Percentiles rank a stretch among this genome's conserved stretches.
Conservation (phyloP, 2,113 vertebrate genomes). For the Hystrix brachyura region DNA sequence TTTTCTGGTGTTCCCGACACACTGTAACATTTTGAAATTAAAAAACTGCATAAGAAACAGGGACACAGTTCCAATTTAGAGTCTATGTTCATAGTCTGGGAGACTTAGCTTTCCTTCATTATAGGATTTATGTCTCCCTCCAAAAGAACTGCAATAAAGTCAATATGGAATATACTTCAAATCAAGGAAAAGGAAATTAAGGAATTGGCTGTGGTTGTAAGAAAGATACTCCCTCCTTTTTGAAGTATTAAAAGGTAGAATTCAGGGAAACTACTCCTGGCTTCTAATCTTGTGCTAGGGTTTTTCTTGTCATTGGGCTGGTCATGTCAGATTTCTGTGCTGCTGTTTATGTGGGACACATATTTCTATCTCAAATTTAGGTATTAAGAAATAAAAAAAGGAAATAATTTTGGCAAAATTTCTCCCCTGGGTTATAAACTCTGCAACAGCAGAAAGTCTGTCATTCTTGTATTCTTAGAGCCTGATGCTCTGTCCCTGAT, state of each 20-base stretch:
- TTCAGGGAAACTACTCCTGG: not conserved
- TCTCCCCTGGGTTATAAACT: not conserved
- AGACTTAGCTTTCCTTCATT: slow-evolving; percentile 41
- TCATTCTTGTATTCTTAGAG: not conserved
- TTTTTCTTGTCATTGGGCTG: not conserved
- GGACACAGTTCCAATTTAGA: not conserved
- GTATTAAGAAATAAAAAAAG: not conserved
- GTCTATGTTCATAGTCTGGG: slow-evolving; percentile 41
- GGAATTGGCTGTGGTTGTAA: slow-evolving; percentile 43
- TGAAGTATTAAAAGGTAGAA: not conserved
- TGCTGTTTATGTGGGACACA: slow-evolving; percentile 4
- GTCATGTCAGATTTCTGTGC: not conserved
- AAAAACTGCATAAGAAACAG: slow-evolving; percentile 50
- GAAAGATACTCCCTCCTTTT: not conserved
- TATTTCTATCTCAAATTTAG: not conserved
- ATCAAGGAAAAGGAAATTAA: not conserved
- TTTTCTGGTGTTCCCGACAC: slow-evolving; percentile 44
- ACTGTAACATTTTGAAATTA: slow-evolving; percentile 52
- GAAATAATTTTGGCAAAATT: not conserved
- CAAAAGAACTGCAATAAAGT: slow-evolving; percentile 22
- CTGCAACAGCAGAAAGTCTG: not conserved
- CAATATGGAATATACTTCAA: slow-evolving; percentile 45
- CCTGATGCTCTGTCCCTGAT: not conserved
- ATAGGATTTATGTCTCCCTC: not conserved
- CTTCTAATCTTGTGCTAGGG: not conserved